These are phyloP conservation scores for Lepisosteus oculatus DNA, from an alignment of 2,113 vertebrate species.

Conservation along the genomic window DNA sequence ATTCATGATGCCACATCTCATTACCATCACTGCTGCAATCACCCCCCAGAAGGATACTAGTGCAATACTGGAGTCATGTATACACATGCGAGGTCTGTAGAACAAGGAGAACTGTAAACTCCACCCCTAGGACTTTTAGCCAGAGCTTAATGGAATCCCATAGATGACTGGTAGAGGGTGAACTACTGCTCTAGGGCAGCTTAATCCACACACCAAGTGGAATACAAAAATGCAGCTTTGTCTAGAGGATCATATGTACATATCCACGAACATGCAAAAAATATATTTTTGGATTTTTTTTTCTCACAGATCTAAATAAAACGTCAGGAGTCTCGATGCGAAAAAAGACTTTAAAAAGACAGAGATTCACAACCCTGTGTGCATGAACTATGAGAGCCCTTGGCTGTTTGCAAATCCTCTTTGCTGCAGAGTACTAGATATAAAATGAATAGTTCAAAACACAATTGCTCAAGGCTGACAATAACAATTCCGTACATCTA, in stretches of 20 bases:
- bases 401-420: slow-evolving; percentile 1
- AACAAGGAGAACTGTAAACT: slow-evolving; percentile 43
- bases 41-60: not conserved
- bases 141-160: slow-evolving; percentile 43
- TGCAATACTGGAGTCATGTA: slow-evolving; percentile 18
- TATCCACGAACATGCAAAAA: no score
- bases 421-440: not conserved
- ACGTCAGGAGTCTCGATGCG: not conserved
- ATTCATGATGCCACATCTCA: slow-evolving; percentile 21
- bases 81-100: slow-evolving; percentile 49
- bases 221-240: no score
- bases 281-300: no score
- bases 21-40: slow-evolving; percentile 10
- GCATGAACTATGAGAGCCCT: not conserved
- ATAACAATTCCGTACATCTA: slow-evolving; percentile 27
- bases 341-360: not conserved
- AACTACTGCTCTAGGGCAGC: slow-evolving; percentile 14
- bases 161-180: slow-evolving; percentile 40
- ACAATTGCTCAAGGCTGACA: slow-evolving; percentile 30
- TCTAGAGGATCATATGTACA: no score
- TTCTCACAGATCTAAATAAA: no score
- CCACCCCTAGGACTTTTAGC: slow-evolving; percentile 43
- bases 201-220: no score
- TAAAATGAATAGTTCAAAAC: slow-evolving; percentile 1
- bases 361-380: not conserved